phyloP scores from a whole-genome alignment of 1,140 invertebrate species.

The Lethocerus indicus region DNA sequence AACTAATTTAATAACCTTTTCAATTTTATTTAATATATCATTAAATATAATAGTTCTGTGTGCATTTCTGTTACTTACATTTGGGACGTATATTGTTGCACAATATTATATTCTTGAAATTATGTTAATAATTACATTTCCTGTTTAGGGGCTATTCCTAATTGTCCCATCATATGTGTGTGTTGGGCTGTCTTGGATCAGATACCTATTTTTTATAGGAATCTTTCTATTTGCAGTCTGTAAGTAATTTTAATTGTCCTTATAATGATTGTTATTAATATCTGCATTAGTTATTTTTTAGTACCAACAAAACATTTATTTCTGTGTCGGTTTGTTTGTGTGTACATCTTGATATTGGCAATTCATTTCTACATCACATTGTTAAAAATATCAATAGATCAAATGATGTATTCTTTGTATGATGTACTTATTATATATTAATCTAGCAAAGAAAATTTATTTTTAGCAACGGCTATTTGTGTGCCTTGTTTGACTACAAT shows the following conservation, averaged over 20 bases:
- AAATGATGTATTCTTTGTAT: constrained; percentile 4
- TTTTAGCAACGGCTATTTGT: constrained; percentile 75
- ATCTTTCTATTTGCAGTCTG: constrained; percentile 79
- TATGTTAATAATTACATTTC: not conserved
- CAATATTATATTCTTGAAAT: no score
- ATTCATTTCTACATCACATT: constrained; percentile 3
- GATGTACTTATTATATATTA: not conserved
- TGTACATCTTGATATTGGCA: constrained; percentile 4
- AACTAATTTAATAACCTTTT: no score
- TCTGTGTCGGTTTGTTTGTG: no score
- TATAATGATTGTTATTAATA: not conserved
- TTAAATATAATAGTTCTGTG: no score
- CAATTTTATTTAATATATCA: no score
- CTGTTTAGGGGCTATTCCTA: constrained; percentile 57
- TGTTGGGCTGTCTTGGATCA: constrained; percentile 52
- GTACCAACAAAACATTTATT: no score
- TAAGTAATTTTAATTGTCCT: constrained; percentile 36
- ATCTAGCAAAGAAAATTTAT: constrained; percentile 7
- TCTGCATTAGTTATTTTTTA: no score
- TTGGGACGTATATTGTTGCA: no score
- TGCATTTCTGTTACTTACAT: no score
- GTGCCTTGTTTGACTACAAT: constrained; percentile 87
- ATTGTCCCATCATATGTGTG: constrained; percentile 79
- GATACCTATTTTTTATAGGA: constrained; percentile 51
- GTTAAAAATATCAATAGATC: no score